Percentiles rank a stretch among this genome's conserved stretches.
phyloP scores from a whole-genome alignment of 1,140 invertebrate genomes.

The Conus ventricosus region DNA sequence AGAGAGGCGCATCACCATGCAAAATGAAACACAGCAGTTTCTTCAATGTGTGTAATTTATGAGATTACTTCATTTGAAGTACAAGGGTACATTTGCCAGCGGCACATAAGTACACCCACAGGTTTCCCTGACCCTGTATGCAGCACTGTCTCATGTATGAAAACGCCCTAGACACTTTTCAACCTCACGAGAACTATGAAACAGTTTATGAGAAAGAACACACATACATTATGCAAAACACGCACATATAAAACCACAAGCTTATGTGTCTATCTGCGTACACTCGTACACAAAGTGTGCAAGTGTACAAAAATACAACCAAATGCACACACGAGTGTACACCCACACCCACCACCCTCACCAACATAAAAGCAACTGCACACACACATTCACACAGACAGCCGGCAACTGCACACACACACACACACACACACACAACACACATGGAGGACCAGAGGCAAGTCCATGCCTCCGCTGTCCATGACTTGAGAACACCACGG shows the following conservation, averaged over 20 bases:
- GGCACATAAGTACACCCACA: not conserved
- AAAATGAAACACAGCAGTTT: not conserved
- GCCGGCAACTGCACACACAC: not conserved
- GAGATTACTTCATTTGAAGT: not conserved
- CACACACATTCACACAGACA: not conserved
- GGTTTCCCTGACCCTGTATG: not conserved
- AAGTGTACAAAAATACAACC: not conserved
- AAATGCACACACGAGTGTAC: too few species aligned
- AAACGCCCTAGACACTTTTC: not conserved
- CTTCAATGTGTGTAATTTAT: not conserved
- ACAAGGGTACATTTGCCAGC: not conserved
- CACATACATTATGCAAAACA: not conserved
- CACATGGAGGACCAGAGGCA: not conserved
- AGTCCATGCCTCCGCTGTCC: not conserved
- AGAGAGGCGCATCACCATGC: not conserved
- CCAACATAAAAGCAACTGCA: too few species aligned
- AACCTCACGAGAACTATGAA: too few species aligned
- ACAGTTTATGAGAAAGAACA: too few species aligned
- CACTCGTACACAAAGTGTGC: not conserved
- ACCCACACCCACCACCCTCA: too few species aligned
- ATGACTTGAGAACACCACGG: not conserved
- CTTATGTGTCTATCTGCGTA: not conserved
- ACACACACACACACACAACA: not conserved
- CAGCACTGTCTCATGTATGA: not conserved
- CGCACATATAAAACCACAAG: not conserved